Percentiles rank a stretch among this genome's conserved stretches.
Evolutionary conservation across 2,113 vertebrate species (phyloP).

Genomic region (Melanostigma gelatinosum): DNA sequence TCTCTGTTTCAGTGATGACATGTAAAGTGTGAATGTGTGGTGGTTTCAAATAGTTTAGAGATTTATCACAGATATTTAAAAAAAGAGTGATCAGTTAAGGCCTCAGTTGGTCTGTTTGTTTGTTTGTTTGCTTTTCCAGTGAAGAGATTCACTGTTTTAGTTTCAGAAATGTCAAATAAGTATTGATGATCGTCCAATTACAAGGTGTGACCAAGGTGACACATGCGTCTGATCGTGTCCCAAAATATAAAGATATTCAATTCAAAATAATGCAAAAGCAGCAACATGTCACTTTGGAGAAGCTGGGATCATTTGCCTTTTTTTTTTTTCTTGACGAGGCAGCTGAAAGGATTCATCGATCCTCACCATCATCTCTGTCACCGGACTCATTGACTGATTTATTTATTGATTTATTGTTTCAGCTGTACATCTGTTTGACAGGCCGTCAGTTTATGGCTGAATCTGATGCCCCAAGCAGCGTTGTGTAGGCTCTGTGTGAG

Average conservation of each 20-base stretch:
- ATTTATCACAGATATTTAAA: not conserved
- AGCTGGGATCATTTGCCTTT: not conserved
- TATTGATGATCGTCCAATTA: not conserved
- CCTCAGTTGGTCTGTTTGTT: not conserved
- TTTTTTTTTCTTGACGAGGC: not conserved
- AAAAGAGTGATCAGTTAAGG: not conserved
- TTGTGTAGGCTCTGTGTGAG: not conserved
- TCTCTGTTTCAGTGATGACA: not conserved
- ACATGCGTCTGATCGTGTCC: too few relatives aligned
- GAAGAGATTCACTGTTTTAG: not conserved
- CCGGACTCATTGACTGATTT: not conserved
- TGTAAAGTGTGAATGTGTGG: not conserved
- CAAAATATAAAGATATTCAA: not conserved
- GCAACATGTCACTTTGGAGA: not conserved
- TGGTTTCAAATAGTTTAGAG: not conserved
- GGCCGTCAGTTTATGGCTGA: not conserved
- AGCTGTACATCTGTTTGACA: not conserved
- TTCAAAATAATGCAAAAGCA: not conserved
- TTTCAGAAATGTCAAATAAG: not conserved
- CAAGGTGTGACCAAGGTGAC: not conserved
- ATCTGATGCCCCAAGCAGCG: not conserved
- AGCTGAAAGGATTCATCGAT: not conserved
- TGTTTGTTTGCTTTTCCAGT: not conserved
- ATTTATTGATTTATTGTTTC: not conserved
- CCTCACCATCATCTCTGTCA: not conserved